Base-by-base conservation (phyloP, 2,113 vertebrate genomes). In the Prolemur simus region DNA sequence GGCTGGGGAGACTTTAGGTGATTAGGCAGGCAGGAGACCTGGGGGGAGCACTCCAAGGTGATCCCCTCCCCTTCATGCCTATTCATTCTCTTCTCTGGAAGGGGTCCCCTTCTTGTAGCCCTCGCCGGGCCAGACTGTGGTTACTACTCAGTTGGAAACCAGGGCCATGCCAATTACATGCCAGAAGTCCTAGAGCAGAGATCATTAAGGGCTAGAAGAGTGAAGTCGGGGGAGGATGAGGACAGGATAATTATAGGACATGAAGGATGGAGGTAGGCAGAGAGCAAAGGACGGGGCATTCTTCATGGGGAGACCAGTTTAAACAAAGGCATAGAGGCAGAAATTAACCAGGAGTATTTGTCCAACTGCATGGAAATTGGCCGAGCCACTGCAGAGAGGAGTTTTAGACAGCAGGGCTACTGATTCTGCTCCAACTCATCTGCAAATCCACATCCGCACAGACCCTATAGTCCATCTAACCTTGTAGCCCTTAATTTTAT, bases 401-500 rank as follows among this genome's bases (percentile, higher is more conserved):
- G 5, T 52, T 68, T 69, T 3, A 56, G n/a, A 74, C 2, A 1
- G 4, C 0, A 1, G 2, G 27, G 54, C 56, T 21, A 11, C 71
- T 45, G n/a, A 52, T n/a, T 81, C 29, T 25, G 3, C 34, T 39
- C 13, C 1, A 29, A 37, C 56, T 69, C 42, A 49, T 14, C 76
- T 34, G 54, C 60, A 78, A 47, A 86, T 21, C 37, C 23, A 68
- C 27, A 20, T 63, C 45, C 39, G 42, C 64, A 32, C 2, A 64
- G 87, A 63, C 18, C 29, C 39, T 42, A 39, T 0, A 11, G 17
- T 17, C 42, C 23, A 42, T 5, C 52, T 6, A 47, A 27, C 78
- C 81, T 0, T 6, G 4, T 1, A 21, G 54, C 37, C 78, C 34
- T 77, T 64, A 29, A 12, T 12, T 49, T 49, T 32, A 39, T 29